Evolutionary conservation across 2,797 vertebrate genomes (phyloP).

Genomic region (Pangasius macronema): DNA sequence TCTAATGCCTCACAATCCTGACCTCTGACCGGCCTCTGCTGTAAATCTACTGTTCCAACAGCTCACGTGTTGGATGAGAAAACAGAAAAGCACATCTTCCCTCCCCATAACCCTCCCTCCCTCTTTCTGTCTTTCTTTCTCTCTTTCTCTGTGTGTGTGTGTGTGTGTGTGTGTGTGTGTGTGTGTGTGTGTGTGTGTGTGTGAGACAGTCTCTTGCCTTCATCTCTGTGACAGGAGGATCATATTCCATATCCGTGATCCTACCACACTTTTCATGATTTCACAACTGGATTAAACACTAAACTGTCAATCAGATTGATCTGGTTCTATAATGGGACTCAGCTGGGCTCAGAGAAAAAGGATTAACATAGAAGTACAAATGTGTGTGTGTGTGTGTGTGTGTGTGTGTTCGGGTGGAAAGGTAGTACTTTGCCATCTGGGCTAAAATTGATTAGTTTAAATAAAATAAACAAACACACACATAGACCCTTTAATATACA

Average conservation of each 20-base stretch:
- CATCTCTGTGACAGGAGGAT: not conserved
- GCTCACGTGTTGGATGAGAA: constrained; percentile 16
- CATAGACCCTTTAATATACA: not conserved
- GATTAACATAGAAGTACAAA: not conserved
- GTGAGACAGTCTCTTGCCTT: not conserved
- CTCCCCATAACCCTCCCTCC: not conserved
- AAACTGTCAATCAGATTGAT: constrained; percentile 51
- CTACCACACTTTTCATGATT: constrained; percentile 31
- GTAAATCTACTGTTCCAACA: constrained; percentile 31
- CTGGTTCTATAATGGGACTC: constrained; percentile 45
- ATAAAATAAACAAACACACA: not conserved
- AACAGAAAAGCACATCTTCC: constrained; percentile 5
- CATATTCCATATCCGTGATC: constrained; percentile 3
- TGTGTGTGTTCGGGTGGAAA: not conserved
- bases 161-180: not conserved
- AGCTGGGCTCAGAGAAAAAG: constrained; percentile 32
- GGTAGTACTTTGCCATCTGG: not conserved
- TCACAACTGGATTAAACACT: constrained; percentile 39
- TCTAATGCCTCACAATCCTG: constrained; percentile 3
- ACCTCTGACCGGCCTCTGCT: constrained; percentile 13
- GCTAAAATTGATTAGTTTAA: not conserved
- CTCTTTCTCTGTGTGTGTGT: not conserved
- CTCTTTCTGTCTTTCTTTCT: not conserved
- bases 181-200: no score
- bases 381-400: not conserved